Evolutionary conservation across 2,888 invertebrate species (phyloP), one percentile per base, ranked within the genome.

Genomic region (Mantis religiosa): DNA sequence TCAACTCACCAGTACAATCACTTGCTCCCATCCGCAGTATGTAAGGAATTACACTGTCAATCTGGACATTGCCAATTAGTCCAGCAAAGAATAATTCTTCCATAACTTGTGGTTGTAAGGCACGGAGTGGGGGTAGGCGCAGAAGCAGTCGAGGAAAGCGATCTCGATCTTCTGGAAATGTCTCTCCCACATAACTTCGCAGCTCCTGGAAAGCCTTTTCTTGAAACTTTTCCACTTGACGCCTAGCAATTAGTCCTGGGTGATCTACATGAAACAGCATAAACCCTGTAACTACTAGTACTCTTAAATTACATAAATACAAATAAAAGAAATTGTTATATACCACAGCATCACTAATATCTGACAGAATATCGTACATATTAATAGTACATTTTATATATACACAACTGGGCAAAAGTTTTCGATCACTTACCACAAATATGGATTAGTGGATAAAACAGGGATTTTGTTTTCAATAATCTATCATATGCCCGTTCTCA

Each of bases 41-140:
- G 92, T 97, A 98, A 47, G 99, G 99, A 93, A 99, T 97, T 91
- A 99, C 97, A 92, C 97, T 98, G 92, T 99, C 98, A 90, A 99
- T 98, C 94, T 98, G 98, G 91, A 99, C 97, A 93, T 97, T 97
- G 8, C 98, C 98, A 86, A 98, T 96, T 90, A 98, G 95, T 87
- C 97, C 98, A 6, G 98, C 96, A 92, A 99, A 98, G 94, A 98
- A 98, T 88, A 98, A 95, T 92, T 98, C 98, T 93, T 98, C 98
- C 88, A 98, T 94, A 90, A 97, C 95, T 25, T 96, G 94, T 2
- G 97, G 96, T 89, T 96, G 94, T 91, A 97, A 96, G 91, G 96
- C 95, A 91, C 97, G 94, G 34, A 97, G 93, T 8, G 96, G 96
- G 1, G 97, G 95, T 90, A 98, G 94, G 92, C 96, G 95, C 85